Evolutionary conservation across 2,888 invertebrate species (phyloP).

Genomic region (Oligia latruncula): DNA sequence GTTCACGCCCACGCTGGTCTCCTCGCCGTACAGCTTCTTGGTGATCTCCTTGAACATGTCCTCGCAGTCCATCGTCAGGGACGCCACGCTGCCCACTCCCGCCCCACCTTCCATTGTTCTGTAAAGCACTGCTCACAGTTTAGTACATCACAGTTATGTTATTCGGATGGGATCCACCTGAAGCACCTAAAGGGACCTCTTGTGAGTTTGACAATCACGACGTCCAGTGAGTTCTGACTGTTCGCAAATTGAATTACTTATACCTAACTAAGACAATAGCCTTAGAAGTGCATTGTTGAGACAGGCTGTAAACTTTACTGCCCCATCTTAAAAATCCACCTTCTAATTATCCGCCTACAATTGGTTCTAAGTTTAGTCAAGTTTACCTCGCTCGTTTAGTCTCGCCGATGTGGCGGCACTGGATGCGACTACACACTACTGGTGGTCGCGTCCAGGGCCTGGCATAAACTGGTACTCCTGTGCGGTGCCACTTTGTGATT

Average conservation of each 20-base stretch:
- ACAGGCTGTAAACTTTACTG: neutral
- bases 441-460: too few species aligned
- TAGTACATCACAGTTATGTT: neutral
- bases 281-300: too few species aligned
- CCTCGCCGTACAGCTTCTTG: conserved; percentile 97
- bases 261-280: too few species aligned
- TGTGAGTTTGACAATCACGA: neutral
- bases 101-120: conserved; percentile 89
- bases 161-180: neutral
- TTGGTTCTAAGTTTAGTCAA: neutral
- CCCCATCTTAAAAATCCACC: neutral
- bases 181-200: neutral
- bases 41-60: conserved; percentile 98
- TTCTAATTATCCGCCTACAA: neutral
- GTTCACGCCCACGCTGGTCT: conserved; percentile 84
- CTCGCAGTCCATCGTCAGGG: conserved; percentile 93
- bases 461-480: too few species aligned
- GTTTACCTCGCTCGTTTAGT: too few species aligned
- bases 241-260: too few species aligned
- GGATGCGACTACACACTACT: too few species aligned
- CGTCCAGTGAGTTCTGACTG: neutral
- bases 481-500: too few species aligned
- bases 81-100: conserved; percentile 83
- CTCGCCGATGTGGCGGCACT: too few species aligned
- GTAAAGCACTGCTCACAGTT: neutral